Evolutionary conservation across 2,113 vertebrate species (phyloP).

Genomic region (Poicephalus gulielmi): DNA sequence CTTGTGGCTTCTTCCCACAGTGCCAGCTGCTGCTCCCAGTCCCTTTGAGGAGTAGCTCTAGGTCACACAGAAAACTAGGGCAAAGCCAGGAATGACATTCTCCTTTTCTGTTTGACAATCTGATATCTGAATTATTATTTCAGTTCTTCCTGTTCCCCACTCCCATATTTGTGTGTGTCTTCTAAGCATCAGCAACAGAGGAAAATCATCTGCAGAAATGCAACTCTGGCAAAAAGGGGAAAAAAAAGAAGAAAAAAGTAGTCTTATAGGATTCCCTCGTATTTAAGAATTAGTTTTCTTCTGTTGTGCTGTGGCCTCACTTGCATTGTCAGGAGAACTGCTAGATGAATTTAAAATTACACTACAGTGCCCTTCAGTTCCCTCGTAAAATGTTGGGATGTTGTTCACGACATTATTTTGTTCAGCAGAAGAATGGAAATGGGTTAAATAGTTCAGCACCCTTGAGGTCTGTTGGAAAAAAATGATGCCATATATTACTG

Average conservation of each 20-base stretch:
- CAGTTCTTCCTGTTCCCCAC: neutral
- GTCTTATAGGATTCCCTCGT: neutral
- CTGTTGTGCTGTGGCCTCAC: slow-evolving; percentile 2
- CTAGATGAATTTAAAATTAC: neutral
- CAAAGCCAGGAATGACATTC: neutral
- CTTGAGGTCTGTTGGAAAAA: slow-evolving; percentile 1
- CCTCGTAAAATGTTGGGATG: neutral
- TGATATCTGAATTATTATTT: neutral
- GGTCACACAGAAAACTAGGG: neutral
- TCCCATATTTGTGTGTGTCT: neutral
- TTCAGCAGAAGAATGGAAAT: neutral
- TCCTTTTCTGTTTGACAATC: neutral
- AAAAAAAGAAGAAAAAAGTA: neutral
- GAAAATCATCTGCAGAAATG: slow-evolving; percentile 8
- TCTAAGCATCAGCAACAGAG: neutral
- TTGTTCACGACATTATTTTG: neutral
- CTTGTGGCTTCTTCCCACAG: slow-evolving; percentile 8
- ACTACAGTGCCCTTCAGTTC: neutral
- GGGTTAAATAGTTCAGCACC: neutral
- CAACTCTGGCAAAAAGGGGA: neutral
- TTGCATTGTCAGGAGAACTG: neutral
- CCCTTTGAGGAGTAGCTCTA: neutral
- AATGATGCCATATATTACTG: neutral
- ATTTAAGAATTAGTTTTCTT: slow-evolving; percentile 9
- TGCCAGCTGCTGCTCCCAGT: neutral